A percentile compares a stretch with the other conserved stretches of the same genome.
These are phyloP conservation scores for Gasteruption jaculator DNA, from an alignment of 2,888 invertebrate genomes.

Conservation along the genomic window DNA sequence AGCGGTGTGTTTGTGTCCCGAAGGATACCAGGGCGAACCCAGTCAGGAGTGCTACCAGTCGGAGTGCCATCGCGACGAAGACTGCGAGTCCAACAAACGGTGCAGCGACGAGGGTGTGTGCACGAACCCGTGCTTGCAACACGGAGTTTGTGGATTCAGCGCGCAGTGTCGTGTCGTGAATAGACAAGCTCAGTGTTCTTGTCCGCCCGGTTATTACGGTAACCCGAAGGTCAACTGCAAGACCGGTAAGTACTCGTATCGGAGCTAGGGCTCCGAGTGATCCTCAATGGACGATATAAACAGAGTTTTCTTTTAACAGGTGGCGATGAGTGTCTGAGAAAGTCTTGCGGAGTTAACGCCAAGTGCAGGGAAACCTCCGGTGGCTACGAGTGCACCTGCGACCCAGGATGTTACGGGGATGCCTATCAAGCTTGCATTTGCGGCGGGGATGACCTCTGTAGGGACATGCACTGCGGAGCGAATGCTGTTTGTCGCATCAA, in stretches of 20 bases:
- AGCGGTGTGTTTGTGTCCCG: conserved; percentile 81
- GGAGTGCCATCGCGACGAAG: conserved; percentile 71
- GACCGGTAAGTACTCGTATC: conserved; percentile 50
- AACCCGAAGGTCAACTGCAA: conserved; percentile 68
- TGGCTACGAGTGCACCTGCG: conserved; percentile 79
- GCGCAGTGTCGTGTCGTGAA: conserved; percentile 79
- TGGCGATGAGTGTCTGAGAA: conserved; percentile 70
- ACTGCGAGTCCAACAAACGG: conserved; percentile 73
- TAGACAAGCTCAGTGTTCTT: conserved; percentile 71
- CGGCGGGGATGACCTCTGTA: conserved; percentile 70
- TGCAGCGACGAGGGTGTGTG: conserved; percentile 70
- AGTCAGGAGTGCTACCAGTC: conserved; percentile 69
- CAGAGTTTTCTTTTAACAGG: conserved; percentile 40
- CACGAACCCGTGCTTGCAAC: conserved; percentile 75
- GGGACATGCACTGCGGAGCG: conserved; percentile 72
- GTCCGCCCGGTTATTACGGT: conserved; percentile 70
- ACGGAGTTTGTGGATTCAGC: conserved; percentile 75
- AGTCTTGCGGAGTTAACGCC: conserved; percentile 81
- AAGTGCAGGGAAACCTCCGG: conserved; percentile 73
- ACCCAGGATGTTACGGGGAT: conserved; percentile 76
- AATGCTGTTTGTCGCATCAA: conserved; percentile 76
- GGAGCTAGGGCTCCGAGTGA: too few relatives aligned
- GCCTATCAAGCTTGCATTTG: conserved; percentile 77
- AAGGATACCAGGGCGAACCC: conserved; percentile 80
- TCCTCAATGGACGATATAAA: not conserved